A percentile compares a stretch with the other conserved stretches of the same genome.
phyloP scores from a whole-genome alignment of 2,113 vertebrate genomes.

The Phalacrocorax aristotelis region DNA sequence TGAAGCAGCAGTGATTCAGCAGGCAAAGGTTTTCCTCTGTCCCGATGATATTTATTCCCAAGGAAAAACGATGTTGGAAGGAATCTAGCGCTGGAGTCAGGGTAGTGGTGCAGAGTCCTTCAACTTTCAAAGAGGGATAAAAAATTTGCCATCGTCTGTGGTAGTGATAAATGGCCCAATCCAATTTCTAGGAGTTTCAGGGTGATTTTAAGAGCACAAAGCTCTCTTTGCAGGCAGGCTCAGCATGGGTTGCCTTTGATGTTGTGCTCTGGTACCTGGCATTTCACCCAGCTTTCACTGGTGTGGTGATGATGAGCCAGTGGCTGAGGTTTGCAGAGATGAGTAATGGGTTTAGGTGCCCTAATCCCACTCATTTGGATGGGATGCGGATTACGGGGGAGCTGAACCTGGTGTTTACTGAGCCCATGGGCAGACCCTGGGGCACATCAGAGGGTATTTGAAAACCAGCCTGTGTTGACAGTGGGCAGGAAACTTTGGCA shows the following conservation, averaged over 20 bases:
- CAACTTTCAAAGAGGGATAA: not conserved
- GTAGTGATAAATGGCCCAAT: not conserved
- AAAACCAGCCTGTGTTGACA: not conserved
- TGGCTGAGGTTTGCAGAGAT: not conserved
- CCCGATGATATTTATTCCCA: not conserved
- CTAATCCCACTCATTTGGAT: not conserved
- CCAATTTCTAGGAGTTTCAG: not conserved
- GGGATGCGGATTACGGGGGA: not conserved
- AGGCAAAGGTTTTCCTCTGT: not conserved
- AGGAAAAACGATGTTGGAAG: not conserved
- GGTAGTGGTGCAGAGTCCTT: fast-evolving
- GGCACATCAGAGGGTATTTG: not conserved
- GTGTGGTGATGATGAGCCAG: fast-evolving
- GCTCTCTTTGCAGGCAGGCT: not conserved
- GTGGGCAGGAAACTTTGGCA: not conserved
- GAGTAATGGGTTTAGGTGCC: not conserved
- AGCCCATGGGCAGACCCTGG: not conserved
- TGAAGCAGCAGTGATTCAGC: not conserved
- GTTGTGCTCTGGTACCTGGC: fast-evolving
- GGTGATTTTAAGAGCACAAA: not conserved
- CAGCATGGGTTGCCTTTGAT: not conserved
- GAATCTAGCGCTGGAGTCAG: fast-evolving
- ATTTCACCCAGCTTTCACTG: not conserved
- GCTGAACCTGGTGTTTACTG: not conserved
- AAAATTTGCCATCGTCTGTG: not conserved